Evolutionary conservation across 2,113 vertebrate genomes (phyloP).

Genomic region (Melanerpes aurifrons): DNA sequence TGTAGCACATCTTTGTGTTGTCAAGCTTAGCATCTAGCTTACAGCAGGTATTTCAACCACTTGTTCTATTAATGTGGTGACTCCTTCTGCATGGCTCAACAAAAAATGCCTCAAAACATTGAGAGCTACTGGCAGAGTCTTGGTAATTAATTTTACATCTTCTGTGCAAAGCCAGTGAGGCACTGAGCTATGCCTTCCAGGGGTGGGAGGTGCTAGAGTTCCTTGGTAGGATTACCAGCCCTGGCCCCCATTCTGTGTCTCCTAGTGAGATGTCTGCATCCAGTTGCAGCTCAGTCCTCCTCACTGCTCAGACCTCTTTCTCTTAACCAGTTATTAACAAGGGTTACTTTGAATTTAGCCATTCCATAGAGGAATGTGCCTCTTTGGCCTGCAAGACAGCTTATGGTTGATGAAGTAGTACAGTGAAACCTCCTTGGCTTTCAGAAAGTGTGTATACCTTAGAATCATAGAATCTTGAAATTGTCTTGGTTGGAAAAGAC

Average conservation of each 20-base stretch:
- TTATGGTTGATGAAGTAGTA: fast-evolving
- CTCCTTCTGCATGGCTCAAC: not conserved
- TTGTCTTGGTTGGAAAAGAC: too few species aligned
- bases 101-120: not conserved
- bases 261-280: fast-evolving
- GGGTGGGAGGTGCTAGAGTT: too few species aligned
- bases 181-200: not conserved
- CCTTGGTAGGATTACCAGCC: fast-evolving
- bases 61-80: not conserved
- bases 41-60: not conserved
- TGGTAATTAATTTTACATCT: not conserved
- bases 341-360: not conserved
- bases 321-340: not conserved
- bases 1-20: not conserved
- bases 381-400: not conserved
- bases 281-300: not conserved
- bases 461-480: too few species aligned
- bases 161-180: not conserved
- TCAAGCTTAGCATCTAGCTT: not conserved
- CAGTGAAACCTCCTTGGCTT: not conserved
- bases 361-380: not conserved
- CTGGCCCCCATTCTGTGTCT: fast-evolving
- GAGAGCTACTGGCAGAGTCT: not conserved
- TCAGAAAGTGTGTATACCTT: not conserved
- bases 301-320: not conserved